phyloP scores from a whole-genome alignment of 2,113 vertebrate species.

The Carollia perspicillata region DNA sequence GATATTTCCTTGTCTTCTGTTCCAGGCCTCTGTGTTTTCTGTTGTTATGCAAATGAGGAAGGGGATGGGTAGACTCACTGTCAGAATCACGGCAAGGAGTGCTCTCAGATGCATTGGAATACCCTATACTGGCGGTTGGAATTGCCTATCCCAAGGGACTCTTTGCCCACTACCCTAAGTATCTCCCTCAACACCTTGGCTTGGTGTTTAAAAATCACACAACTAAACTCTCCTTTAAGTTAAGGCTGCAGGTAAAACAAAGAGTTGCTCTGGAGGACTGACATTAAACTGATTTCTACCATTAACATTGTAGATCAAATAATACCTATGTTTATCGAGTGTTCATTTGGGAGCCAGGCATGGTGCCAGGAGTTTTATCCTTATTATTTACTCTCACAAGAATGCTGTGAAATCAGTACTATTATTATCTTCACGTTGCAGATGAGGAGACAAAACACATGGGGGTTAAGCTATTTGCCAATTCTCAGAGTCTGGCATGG shows the following conservation, averaged over 20 bases:
- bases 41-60: neutral
- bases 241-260: slow-evolving; percentile 18
- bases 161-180: neutral
- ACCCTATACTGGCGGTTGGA: neutral
- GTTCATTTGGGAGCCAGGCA: neutral
- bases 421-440: neutral
- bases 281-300: neutral
- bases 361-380: neutral
- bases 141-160: neutral
- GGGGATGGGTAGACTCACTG: neutral
- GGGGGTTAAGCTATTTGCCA: neutral
- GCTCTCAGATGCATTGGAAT: neutral
- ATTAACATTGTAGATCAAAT: slow-evolving; percentile 16
- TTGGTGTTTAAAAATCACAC: neutral
- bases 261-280: neutral
- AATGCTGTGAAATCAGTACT: neutral
- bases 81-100: neutral
- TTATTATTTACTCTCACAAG: neutral
- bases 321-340: neutral
- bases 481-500: neutral
- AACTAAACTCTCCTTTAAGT: neutral
- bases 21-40: neutral
- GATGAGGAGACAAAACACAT: neutral
- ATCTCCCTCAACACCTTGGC: neutral
- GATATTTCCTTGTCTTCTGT: neutral